A percentile compares a stretch with the other conserved stretches of the same genome.
Evolutionary conservation across 1,140 invertebrate genomes (phyloP).

Genomic region (Drusus annulatus): DNA sequence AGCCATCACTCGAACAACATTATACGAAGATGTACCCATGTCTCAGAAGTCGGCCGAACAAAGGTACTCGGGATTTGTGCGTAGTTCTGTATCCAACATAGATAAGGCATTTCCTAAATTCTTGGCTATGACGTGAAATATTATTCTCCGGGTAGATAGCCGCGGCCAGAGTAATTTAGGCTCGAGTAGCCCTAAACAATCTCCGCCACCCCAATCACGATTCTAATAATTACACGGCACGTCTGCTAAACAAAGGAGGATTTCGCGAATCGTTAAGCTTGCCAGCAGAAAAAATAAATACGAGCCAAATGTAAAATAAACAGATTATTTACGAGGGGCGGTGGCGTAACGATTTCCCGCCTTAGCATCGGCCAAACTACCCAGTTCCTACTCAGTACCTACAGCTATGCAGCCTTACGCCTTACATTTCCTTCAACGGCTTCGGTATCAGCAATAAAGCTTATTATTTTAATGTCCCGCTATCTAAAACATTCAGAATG

Average conservation of each 20-base stretch:
- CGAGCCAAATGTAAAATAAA: constrained; percentile 49
- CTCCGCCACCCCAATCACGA: constrained; percentile 33
- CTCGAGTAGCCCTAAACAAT: constrained; percentile 26
- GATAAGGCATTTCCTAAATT: constrained; percentile 9
- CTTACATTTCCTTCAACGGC: constrained; percentile 1
- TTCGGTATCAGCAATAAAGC: constrained; percentile 10
- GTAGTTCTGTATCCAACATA: background rate
- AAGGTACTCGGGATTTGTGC: background rate
- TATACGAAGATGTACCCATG: background rate
- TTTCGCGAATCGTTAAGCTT: constrained; percentile 51
- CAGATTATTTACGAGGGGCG: constrained; percentile 51
- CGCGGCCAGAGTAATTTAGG: background rate
- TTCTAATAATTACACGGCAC: constrained; percentile 46
- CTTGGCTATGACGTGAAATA: constrained; percentile 4
- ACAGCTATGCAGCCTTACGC: background rate
- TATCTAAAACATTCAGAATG: constrained; percentile 24
- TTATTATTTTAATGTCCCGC: constrained; percentile 33
- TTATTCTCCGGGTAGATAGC: constrained; percentile 5
- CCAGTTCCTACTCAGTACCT: too few species aligned
- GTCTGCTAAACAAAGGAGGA: constrained; percentile 35
- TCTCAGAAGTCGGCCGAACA: background rate
- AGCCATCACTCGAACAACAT: background rate
- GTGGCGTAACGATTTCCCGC: constrained; percentile 15
- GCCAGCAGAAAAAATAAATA: constrained; percentile 51
- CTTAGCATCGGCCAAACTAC: constrained; percentile 18